A percentile compares a stretch with the other conserved stretches of the same genome.
Evolutionary conservation across 2,113 vertebrate species (phyloP).

Genomic region (Theristicus caerulescens): DNA sequence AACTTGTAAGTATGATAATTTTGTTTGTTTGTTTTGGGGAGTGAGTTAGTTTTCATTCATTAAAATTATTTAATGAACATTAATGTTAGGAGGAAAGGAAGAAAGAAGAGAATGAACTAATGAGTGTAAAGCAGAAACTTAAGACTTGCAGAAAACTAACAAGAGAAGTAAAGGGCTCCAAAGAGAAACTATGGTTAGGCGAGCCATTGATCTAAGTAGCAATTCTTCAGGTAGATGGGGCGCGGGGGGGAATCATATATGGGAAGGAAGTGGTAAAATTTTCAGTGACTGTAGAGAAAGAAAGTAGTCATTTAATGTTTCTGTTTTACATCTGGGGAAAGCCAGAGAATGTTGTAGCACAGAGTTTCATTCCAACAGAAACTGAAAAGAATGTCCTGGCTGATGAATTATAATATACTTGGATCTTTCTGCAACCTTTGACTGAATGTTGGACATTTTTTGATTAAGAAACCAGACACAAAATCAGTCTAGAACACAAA

Average conservation of each 20-base stretch:
- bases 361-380: neutral
- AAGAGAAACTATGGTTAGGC: neutral
- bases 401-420: neutral
- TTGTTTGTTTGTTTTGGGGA: neutral
- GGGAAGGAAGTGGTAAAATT: neutral
- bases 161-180: neutral
- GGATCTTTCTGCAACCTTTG: neutral
- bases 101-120: neutral
- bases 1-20: neutral
- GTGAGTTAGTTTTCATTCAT: neutral
- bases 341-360: neutral
- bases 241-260: neutral
- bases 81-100: neutral
- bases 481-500: neutral
- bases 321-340: neutral
- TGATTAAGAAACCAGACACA: neutral
- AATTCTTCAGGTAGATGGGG: neutral
- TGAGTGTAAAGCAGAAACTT: neutral
- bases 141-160: neutral
- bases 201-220: neutral
- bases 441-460: neutral
- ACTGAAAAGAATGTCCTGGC: neutral
- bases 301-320: neutral
- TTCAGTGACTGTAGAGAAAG: neutral
- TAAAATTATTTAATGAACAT: neutral